These are phyloP conservation scores for Hydroisotoma schaefferi DNA, from an alignment of 2,888 invertebrate genomes.

Conservation along the genomic window DNA sequence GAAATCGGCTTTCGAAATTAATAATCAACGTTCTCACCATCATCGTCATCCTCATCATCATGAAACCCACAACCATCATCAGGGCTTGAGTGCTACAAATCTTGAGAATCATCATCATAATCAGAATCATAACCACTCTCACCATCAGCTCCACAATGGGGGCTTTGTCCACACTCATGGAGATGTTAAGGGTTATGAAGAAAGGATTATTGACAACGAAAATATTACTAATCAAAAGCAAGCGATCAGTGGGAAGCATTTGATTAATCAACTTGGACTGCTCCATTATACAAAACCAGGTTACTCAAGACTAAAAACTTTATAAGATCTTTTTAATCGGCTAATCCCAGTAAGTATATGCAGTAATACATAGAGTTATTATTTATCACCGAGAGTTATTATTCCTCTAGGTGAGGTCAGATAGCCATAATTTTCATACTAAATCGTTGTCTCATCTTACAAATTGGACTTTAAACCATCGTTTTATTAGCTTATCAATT, in stretches of 20 bases:
- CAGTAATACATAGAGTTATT: no score
- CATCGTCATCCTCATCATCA: constrained; percentile 7
- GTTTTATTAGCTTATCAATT: no score
- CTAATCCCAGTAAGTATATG: no score
- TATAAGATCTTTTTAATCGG: no score
- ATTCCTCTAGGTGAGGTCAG: no score
- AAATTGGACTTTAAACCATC: no score
- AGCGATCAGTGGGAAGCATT: constrained; percentile 36
- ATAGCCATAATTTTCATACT: no score
- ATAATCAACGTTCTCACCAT: background rate
- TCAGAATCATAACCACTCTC: constrained; percentile 6
- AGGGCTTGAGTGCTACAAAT: background rate
- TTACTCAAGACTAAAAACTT: constrained; percentile 11
- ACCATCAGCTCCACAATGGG: background rate
- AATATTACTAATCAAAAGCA: constrained; percentile 14
- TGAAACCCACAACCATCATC: background rate
- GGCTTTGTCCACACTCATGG: background rate
- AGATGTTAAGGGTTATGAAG: background rate
- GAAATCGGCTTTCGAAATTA: constrained; percentile 13
- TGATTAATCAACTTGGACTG: constrained; percentile 44
- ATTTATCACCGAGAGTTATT: no score
- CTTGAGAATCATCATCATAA: constrained; percentile 9
- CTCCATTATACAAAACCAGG: constrained; percentile 44
- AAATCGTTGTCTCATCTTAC: no score
- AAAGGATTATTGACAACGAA: background rate